Evolutionary conservation across 2,888 invertebrate species (phyloP).

Genomic region (Zygaena filipendulae): DNA sequence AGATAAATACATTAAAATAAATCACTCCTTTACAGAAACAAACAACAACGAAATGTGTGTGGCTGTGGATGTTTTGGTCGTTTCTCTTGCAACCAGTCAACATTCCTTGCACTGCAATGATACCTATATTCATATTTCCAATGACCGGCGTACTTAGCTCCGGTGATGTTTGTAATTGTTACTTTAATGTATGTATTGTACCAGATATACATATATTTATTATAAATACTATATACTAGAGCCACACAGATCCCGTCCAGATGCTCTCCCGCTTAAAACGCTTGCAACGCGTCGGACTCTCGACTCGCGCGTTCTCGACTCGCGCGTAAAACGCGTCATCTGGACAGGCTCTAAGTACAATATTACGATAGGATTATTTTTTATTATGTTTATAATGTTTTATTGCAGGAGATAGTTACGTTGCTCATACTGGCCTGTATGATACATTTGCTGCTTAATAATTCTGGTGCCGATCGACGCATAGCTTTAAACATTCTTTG

Average conservation of each 20-base stretch:
- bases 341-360: too few relatives aligned
- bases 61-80: conserved; percentile 32
- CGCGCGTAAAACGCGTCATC: too few relatives aligned
- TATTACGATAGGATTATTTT: too few relatives aligned
- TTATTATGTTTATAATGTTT: too few relatives aligned
- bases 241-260: too few relatives aligned
- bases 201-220: too few relatives aligned
- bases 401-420: conserved; percentile 33
- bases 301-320: too few relatives aligned
- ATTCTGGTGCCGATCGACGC: conserved; percentile 39
- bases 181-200: conserved; percentile 32
- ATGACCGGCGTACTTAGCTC: conserved; percentile 27
- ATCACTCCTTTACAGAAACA: conserved; percentile 20
- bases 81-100: conserved; percentile 32
- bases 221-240: too few relatives aligned
- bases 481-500: conserved; percentile 29
- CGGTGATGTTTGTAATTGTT: conserved; percentile 17
- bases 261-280: too few relatives aligned
- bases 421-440: conserved; percentile 32
- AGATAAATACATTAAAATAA: conserved; percentile 1
- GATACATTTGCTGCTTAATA: conserved; percentile 34
- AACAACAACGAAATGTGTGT: conserved; percentile 24
- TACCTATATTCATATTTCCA: conserved; percentile 36
- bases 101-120: conserved; percentile 25
- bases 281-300: too few relatives aligned